Evolutionary conservation across 1,140 invertebrate species (phyloP), one percentile per base, ranked within the genome.

Genomic region (Danaus melanippus): DNA sequence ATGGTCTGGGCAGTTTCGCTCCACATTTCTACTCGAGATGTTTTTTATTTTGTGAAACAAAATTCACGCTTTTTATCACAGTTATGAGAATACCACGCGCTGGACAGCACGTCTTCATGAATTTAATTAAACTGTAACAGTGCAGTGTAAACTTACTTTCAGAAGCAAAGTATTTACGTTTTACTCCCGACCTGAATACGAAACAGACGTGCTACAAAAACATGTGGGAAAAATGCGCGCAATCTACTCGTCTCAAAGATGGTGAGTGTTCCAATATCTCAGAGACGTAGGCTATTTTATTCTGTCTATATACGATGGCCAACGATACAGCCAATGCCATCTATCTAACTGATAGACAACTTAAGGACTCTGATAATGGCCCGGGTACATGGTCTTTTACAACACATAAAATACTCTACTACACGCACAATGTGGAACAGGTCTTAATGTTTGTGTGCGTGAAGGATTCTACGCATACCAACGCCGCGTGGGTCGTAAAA

Each of bases 1-100:
- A 86, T 86, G 64, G 71, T 62, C 66, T 56, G 61, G 69, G 68
- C 84, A 86, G 84, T 86, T 80, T 76, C 73, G 71, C 63, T 81
- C 75, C 61, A 84, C 74, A 84, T 84, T 84, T 84, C 76, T 74
- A 74, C 65, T 74, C 71, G 77, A 69, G 60, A 68, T 66, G 78
- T 77, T 83, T 84, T 80, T 83, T 76, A 69, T 73, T 73, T 75
- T 53, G 74, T 74, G 64, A 64, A 75, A 79, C 67, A 72, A 82
- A 69, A 74, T 72, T 71, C 58, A 74, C 66, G 65, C 57, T 66
- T 71, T 76, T 81, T 79, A 84, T 84, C 76, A 82, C 81, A 86
- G 81, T 86, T 77, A 84, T 82, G 72, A 79, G 74, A 70, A 72
- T 69, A 82, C 73, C 76, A 64, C 73, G 70, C 76, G 64, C 70